Evolutionary conservation across 2,797 vertebrate genomes (phyloP), one percentile per base, ranked within the genome.

Genomic region (Nyctalus aviator): DNA sequence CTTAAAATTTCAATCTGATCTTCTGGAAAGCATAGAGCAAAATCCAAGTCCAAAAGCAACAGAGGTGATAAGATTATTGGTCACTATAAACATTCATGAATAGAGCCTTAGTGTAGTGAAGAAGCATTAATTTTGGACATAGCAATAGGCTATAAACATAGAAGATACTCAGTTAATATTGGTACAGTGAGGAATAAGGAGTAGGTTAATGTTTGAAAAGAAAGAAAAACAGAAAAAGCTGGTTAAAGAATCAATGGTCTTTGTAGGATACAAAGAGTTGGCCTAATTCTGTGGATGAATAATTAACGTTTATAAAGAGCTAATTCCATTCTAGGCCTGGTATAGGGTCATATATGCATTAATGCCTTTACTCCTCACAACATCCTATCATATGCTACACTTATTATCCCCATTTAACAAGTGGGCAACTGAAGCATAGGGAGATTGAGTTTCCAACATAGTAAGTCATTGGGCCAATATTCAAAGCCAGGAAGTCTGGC

Each of bases 21-120:
- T 71, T 32, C 50, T 93, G 41, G 84, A 89, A 94, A 95, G 9
- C 27, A 91, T 5, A 66, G 68, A 81, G 41, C 14, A 79, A 88
- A 66, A 37, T 11, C 4, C 13, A 32, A 75, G 30, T 89, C 30
- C 1, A 87, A 53, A 91, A 79, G 57, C 64, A 85, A 79, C 37
- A 72, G 32, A 75, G 15, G 32, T 32, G 35, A 85, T 27, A 18
- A 18, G 32, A 35, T 90, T 66, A 37, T n/a, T 57, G 20, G 72
- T 41, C 12, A 17, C 21, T 91, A 9, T 55, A 75, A 30, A 85
- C 10, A 69, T 8, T 79, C 30, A 30, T 5, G 32, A 91, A 32
- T 68, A n/a, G 72, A 44, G 15, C 2, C 37, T 73, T 53, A 23
- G 3, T 18, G 3, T n/a, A 64, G 48, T 21, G 27, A 71, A 37